phyloP scores from a whole-genome alignment of 2,888 invertebrate species.

The Lysandra bellargus region DNA sequence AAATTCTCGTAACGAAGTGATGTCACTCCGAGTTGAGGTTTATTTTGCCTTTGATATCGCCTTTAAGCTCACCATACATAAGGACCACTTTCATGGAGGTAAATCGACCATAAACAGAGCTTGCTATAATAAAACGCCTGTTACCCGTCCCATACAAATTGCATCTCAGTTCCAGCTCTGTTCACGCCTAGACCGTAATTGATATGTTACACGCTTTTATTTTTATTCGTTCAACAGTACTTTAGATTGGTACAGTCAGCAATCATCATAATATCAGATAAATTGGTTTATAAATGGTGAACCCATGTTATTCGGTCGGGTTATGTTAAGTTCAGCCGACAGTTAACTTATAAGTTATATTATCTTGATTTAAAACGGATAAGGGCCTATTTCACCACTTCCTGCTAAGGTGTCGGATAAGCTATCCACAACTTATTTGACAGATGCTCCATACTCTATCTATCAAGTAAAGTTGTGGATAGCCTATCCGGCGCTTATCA shows the following conservation, averaged over 20 bases:
- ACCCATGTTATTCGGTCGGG: too few species aligned
- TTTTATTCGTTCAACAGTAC: not conserved
- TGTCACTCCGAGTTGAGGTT: not conserved
- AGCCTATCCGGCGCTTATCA: too few species aligned
- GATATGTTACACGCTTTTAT: not conserved
- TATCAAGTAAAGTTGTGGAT: too few species aligned
- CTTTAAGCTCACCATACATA: not conserved
- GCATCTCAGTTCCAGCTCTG: not conserved
- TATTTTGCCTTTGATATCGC: not conserved
- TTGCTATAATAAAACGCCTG: not conserved
- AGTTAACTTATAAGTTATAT: too few species aligned
- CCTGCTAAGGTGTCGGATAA: too few species aligned
- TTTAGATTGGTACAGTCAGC: not conserved
- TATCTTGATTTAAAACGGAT: too few species aligned
- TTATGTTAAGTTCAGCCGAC: too few species aligned
- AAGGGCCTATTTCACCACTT: too few species aligned
- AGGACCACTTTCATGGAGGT: not conserved
- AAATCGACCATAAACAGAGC: not conserved
- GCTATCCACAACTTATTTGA: too few species aligned
- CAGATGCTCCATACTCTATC: too few species aligned
- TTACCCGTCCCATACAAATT: not conserved
- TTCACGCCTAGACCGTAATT: constrained; percentile 18
- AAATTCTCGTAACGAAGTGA: not conserved
- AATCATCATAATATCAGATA: not conserved
- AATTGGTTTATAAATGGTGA: too few species aligned